Conservation (phyloP, 2,797 vertebrate species). For the Phyllotis vaccarum region DNA sequence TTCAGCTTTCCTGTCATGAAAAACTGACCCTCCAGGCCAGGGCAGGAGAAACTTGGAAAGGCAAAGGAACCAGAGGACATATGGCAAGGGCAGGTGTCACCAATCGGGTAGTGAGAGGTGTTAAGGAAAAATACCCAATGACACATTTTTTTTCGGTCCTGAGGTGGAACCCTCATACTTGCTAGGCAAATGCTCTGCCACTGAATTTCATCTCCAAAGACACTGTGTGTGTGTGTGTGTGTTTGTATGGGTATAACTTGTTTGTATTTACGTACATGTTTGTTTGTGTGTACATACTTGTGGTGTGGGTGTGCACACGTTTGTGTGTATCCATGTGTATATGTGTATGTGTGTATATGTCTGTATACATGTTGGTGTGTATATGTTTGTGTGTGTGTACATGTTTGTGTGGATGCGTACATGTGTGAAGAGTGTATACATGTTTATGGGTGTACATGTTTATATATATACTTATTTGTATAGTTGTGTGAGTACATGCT, state of each 20-base stretch:
- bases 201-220: background rate
- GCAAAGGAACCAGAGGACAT: background rate
- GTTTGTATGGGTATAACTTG: background rate
- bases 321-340: background rate
- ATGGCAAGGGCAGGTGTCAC: background rate
- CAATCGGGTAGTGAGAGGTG: background rate
- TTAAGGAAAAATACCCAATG: background rate
- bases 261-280: no score
- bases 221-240: background rate
- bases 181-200: background rate
- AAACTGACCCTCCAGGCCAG: background rate
- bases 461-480: background rate
- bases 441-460: background rate
- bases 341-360: background rate
- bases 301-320: background rate
- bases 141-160: background rate
- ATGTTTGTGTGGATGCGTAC: background rate
- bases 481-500: background rate
- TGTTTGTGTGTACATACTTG: background rate
- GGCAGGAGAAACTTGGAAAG: background rate
- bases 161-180: background rate
- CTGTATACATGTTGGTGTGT: background rate
- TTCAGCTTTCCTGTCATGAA: background rate
- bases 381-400: background rate
- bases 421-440: background rate